Base-by-base conservation (phyloP, 2,888 invertebrate genomes). In the Melanchra persicariae region DNA sequence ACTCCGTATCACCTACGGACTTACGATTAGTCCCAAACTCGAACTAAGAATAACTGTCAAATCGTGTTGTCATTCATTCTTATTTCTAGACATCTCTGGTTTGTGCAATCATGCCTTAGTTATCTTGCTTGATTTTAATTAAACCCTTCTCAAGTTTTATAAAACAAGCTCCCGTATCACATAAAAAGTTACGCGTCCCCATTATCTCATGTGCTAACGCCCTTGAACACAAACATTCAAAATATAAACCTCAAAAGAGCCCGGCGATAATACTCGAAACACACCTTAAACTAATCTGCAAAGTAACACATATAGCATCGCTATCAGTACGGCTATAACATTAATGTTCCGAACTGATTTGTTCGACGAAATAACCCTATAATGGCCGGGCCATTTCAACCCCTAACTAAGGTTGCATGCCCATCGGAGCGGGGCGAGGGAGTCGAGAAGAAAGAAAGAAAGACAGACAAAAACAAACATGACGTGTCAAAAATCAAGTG, bases 291-390 rank as follows among this genome's bases (percentile, higher is more conserved):
- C 45, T 79, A 79, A 79, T 79, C 79, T 76, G 15, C 17, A n/a
- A 30, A 79, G 30, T 62, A 79, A 62, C 51, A 43, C 57, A 79
- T 58, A 76, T 67, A 73, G 52, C 54, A 58, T 66, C 80, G 74
- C 80, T 68, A 77, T 80, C 80, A 74, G 54, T 74, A 34, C n/a
- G 19, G 60, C 81, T 62, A n/a, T 79, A 71, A 51, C 77, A 60
- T 69, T 82, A 80, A 78, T 84, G 70, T 71, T 67, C 40, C 67
- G 45, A 75, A 81, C 78, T 82, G 84, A 84, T 84, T 84, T 84
- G 84, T 84, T 84, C 84, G 70, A 61, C 65, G 84, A 84, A 84
- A 84, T 81, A 81, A 79, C 82, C 74, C 70, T 82, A 63, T 84
- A 84, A 84, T 84, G 54, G 80, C 49, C 15, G 45, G 67, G 69